These are phyloP conservation scores for Crenichthys baileyi DNA, from an alignment of 2,797 vertebrate genomes.

Conservation along the genomic window DNA sequence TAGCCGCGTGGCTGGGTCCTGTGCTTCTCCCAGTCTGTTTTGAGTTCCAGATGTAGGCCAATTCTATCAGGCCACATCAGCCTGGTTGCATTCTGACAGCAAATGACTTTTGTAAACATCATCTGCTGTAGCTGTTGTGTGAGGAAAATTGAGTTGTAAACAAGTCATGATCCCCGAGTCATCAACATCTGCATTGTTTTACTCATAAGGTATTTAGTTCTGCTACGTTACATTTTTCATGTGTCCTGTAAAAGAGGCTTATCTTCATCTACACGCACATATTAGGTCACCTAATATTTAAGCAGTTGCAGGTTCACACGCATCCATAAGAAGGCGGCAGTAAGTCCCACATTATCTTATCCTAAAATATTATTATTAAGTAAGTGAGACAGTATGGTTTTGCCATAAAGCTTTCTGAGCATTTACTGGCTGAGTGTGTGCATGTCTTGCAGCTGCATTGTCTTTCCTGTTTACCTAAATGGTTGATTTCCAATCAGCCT, in stretches of 20 bases:
- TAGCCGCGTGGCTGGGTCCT: slow-evolving; percentile 71
- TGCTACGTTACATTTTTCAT: neutral
- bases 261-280: no score
- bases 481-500: no score
- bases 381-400: neutral
- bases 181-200: neutral
- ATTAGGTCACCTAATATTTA: no score
- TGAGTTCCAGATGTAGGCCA: slow-evolving; percentile 43
- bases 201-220: neutral
- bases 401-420: neutral
- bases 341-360: neutral
- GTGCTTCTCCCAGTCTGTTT: slow-evolving; percentile 42
- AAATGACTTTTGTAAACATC: slow-evolving; percentile 19
- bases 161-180: slow-evolving; percentile 14
- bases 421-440: neutral
- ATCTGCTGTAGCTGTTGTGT: slow-evolving; percentile 3
- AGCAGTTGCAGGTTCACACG: neutral
- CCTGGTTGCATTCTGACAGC: slow-evolving; percentile 15
- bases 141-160: slow-evolving; percentile 19
- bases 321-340: neutral
- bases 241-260: neutral
- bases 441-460: no score
- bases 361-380: neutral
- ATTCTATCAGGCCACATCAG: slow-evolving; percentile 31
- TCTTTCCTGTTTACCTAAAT: no score